phyloP scores from a whole-genome alignment of 2,888 invertebrate species.

The Aradus depressus region DNA sequence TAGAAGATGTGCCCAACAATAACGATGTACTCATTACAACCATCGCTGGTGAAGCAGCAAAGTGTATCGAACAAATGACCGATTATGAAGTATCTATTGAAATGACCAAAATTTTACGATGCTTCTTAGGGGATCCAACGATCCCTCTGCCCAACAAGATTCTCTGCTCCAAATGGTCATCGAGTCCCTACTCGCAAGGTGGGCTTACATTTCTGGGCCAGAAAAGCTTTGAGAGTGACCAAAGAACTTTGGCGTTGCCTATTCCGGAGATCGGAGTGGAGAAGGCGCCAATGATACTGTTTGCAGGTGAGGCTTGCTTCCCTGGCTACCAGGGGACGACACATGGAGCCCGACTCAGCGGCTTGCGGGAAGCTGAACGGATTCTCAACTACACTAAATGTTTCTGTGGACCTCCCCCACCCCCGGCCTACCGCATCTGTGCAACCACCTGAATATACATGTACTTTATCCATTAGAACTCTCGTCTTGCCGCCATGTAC shows the following conservation, averaged over 20 bases:
- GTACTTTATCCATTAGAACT: neutral
- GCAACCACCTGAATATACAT: too few species aligned
- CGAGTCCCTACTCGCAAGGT: constrained; percentile 33
- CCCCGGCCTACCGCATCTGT: neutral
- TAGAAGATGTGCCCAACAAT: constrained; percentile 61
- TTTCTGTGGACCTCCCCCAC: constrained; percentile 24
- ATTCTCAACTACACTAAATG: constrained; percentile 42
- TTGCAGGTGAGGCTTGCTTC: constrained; percentile 74
- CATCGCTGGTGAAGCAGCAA: constrained; percentile 36
- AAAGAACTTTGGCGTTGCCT: constrained; percentile 56
- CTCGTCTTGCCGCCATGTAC: neutral
- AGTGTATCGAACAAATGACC: constrained; percentile 10
- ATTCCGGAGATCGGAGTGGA: constrained; percentile 34
- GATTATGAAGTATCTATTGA: constrained; percentile 15
- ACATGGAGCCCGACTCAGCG: constrained; percentile 68
- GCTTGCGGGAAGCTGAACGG: constrained; percentile 68
- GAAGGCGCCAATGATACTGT: constrained; percentile 41
- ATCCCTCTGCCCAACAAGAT: constrained; percentile 30
- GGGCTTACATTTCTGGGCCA: constrained; percentile 32
- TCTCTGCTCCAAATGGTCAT: constrained; percentile 34
- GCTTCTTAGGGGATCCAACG: constrained; percentile 21
- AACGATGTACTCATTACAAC: constrained; percentile 60
- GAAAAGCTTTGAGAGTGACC: constrained; percentile 45
- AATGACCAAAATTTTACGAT: constrained; percentile 16
- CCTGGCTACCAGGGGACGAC: constrained; percentile 64